Evolutionary conservation across 2,797 vertebrate species (phyloP), one percentile per base, ranked within the genome.

Genomic region (Propithecus deckenii): DNA sequence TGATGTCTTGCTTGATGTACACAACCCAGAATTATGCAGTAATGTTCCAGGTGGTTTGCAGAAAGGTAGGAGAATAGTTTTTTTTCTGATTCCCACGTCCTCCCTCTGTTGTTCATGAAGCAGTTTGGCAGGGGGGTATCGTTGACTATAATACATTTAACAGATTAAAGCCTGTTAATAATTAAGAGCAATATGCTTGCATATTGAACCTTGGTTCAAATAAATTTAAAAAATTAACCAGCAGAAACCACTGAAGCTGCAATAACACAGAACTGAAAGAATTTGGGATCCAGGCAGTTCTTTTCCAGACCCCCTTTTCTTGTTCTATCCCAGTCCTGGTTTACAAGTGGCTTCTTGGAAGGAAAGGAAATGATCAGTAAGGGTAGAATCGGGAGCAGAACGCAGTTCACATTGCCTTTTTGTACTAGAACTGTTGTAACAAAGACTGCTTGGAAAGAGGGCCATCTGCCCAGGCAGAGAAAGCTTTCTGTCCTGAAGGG

Each of bases 151-250:
- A 72, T 80, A 65, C 48, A 91, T 96, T 94, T 94, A 96, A 83
- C 15, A n/a, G 65, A 93, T 93, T 94, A 96, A 79, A 96, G 25
- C 52, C 71, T 96, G 78, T 91, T 97, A 92, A 93, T 98, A 93
- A 96, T 97, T 94, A 94, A 96, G 74, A 95, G 35, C 74, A 72
- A 93, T 79, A 79, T 91, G 63, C 88, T n/a, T n/a, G n/a, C n/a
- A n/a, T n/a, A n/a, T n/a, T n/a, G n/a, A n/a, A n/a, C n/a, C n/a
- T n/a, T n/a, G 63, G 59, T 86, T 86, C 43, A 79, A 86, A 65
- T 61, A 0, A 1, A 86, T 79, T 79, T 91, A 80, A 91, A 91
- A 46, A 92, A 86, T 88, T 90, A 94, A 83, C 65, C n/a, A 88
- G 25, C 74, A 87, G n/a, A 95, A 97, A 91, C 71, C 84, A 86